Percentiles rank a stretch among this genome's conserved stretches.
phyloP scores from a whole-genome alignment of 2,113 vertebrate species.

The Clinocottus analis region DNA sequence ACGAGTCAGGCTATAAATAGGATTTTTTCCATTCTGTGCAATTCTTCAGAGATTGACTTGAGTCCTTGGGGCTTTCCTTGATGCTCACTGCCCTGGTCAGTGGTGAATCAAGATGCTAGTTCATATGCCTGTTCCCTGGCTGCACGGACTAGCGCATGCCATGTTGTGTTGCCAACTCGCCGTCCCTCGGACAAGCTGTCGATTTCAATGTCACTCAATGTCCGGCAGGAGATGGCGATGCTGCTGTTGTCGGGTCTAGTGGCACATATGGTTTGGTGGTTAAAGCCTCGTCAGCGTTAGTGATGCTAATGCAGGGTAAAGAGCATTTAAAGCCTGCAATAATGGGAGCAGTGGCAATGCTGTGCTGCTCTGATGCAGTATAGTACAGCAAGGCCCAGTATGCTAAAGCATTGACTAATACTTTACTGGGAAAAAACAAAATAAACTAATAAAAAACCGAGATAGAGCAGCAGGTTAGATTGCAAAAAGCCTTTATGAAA shows the following conservation, averaged over 20 bases:
- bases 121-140: slow-evolving; percentile 40
- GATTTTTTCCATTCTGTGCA: slow-evolving; percentile 59
- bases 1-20: slow-evolving; percentile 63
- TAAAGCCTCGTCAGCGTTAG: slow-evolving; percentile 27
- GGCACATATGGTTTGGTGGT: slow-evolving; percentile 17
- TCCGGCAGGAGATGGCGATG: slow-evolving; percentile 22
- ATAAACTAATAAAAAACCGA: slow-evolving; percentile 1
- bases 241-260: slow-evolving; percentile 19
- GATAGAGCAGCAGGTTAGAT: neutral
- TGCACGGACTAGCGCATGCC: slow-evolving; percentile 27
- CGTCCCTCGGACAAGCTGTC: slow-evolving; percentile 25
- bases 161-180: slow-evolving; percentile 17
- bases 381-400: too few species aligned
- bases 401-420: neutral
- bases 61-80: slow-evolving; percentile 54
- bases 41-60: slow-evolving; percentile 60
- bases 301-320: slow-evolving; percentile 31
- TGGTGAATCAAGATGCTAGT: slow-evolving; percentile 49
- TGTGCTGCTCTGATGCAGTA: neutral
- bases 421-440: neutral
- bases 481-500: slow-evolving; percentile 29
- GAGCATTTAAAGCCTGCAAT: neutral
- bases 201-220: slow-evolving; percentile 38
- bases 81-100: slow-evolving; percentile 45
- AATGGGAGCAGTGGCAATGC: neutral